Percentiles rank a stretch among this genome's conserved stretches.
Conservation (phyloP, 1,140 invertebrate species). For the Archivesica marissinica region DNA sequence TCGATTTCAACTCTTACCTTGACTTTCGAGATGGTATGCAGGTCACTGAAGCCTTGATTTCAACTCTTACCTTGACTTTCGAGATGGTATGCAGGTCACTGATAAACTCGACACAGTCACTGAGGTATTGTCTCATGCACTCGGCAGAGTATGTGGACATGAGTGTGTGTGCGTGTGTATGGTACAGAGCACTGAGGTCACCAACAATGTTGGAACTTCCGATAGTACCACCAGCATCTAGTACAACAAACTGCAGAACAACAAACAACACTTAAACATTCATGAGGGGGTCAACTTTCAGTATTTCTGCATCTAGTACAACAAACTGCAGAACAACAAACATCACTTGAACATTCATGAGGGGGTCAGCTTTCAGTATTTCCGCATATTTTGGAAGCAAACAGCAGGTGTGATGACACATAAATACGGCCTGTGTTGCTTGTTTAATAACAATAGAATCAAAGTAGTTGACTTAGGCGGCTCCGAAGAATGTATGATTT, state of each 20-base stretch:
- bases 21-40: too few relatives aligned
- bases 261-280: too few relatives aligned
- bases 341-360: too few relatives aligned
- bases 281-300: too few relatives aligned
- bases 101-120: constrained; percentile 98
- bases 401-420: too few relatives aligned
- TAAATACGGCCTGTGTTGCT: too few relatives aligned
- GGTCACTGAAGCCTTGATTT: too few relatives aligned
- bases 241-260: constrained; percentile 83
- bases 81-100: constrained; percentile 98
- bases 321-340: constrained; percentile 82
- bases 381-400: constrained; percentile 89
- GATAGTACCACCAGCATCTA: constrained; percentile 92
- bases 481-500: too few relatives aligned
- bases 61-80: constrained; percentile 94
- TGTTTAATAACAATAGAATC: too few relatives aligned
- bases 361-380: too few relatives aligned
- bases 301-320: constrained; percentile 90
- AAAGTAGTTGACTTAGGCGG: too few relatives aligned
- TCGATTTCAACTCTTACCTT: too few relatives aligned
- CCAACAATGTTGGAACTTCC: constrained; percentile 87
- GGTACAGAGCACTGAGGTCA: constrained; percentile 77
- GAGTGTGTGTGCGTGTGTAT: constrained; percentile 80
- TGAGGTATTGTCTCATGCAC: constrained; percentile 95
- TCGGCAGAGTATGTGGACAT: constrained; percentile 94